These are phyloP conservation scores for Eulimnadia texana DNA, from an alignment of 1,140 invertebrate species.

Conservation along the genomic window DNA sequence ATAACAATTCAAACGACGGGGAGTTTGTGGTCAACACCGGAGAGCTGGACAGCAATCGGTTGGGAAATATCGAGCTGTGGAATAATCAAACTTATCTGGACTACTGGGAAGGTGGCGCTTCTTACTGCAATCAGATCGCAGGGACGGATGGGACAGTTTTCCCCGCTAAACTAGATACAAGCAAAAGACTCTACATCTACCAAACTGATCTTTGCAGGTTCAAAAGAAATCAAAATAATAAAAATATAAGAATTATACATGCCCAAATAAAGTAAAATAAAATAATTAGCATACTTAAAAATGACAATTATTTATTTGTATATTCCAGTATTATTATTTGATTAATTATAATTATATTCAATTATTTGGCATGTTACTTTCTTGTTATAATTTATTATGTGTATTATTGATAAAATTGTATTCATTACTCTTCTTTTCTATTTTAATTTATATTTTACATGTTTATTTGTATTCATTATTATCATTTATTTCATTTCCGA, in stretches of 20 bases:
- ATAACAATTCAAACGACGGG: slow-evolving; percentile 4
- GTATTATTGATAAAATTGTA: not conserved
- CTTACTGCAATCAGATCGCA: slow-evolving; percentile 21
- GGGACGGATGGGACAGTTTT: slow-evolving; percentile 26
- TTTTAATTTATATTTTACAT: not conserved
- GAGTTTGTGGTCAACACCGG: slow-evolving; percentile 8
- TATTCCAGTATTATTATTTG: too few species aligned
- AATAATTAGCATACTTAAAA: too few species aligned
- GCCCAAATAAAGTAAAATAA: too few species aligned
- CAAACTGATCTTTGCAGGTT: slow-evolving; percentile 24
- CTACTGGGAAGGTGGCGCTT: slow-evolving; percentile 15
- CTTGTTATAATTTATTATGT: not conserved
- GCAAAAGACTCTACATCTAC: slow-evolving; percentile 22
- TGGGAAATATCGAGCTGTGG: not conserved
- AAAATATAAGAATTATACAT: too few species aligned
- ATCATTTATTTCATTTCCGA: not conserved
- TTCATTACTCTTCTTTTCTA: not conserved
- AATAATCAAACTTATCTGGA: slow-evolving; percentile 1
- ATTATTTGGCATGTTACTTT: too few species aligned
- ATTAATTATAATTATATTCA: too few species aligned
- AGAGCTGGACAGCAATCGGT: not conserved
- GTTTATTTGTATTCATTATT: not conserved
- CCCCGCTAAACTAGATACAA: slow-evolving; percentile 22
- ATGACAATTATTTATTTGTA: too few species aligned
- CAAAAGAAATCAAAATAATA: too few species aligned